Conservation (phyloP, 1,140 invertebrate genomes). For the Tribolium castaneum region DNA sequence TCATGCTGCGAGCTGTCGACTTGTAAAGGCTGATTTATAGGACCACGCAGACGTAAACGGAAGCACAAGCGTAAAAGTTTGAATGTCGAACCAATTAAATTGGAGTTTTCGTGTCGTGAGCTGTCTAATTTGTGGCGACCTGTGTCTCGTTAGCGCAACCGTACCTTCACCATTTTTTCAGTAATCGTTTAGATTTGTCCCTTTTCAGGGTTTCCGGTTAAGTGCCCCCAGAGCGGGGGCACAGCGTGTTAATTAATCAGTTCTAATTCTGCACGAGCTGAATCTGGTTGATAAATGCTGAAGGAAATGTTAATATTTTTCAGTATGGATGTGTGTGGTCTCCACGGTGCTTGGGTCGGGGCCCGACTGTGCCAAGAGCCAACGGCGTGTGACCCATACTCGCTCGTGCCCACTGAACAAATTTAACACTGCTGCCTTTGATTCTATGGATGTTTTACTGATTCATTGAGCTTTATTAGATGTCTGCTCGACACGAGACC, state of each 20-base stretch:
- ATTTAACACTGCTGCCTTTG: slow-evolving; percentile 57
- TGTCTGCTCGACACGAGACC: not conserved
- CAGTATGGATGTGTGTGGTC: slow-evolving; percentile 53
- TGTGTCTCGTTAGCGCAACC: not conserved
- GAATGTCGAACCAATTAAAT: not conserved
- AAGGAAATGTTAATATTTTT: slow-evolving; percentile 47
- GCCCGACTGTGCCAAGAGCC: slow-evolving; percentile 43
- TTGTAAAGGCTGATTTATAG: not conserved
- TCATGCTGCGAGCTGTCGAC: not conserved
- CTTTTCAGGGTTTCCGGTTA: not conserved
- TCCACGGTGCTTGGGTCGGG: slow-evolving; percentile 52
- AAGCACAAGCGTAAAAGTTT: not conserved
- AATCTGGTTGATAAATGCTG: slow-evolving; percentile 41
- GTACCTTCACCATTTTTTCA: too few species aligned
- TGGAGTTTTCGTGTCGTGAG: not conserved
- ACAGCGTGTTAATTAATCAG: slow-evolving; percentile 42
- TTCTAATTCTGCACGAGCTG: slow-evolving; percentile 39
- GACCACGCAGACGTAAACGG: not conserved
- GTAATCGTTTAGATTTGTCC: too few species aligned
- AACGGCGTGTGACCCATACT: slow-evolving; percentile 55
- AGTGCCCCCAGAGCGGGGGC: too few species aligned
- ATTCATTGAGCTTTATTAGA: slow-evolving; percentile 51
- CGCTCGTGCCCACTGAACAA: slow-evolving; percentile 55
- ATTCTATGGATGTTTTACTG: slow-evolving; percentile 55
- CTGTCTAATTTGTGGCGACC: not conserved